Evolutionary conservation across 1,140 invertebrate species (phyloP), one percentile per base, ranked within the genome.

Genomic region (Centruroides vittatus): DNA sequence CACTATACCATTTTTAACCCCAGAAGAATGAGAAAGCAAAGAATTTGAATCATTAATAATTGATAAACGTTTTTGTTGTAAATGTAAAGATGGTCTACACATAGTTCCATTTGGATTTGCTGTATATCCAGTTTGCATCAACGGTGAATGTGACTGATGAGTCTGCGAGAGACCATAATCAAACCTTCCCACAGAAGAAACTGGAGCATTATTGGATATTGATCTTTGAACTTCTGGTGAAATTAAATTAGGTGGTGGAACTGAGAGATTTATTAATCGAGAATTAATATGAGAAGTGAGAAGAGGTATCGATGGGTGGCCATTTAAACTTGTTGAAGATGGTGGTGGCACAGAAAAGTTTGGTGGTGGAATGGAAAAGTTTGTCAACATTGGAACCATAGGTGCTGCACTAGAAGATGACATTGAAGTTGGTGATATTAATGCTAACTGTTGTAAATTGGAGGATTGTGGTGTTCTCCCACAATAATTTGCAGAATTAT

Each of bases 161-260:
- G 41, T 1, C 41, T 41, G 41, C 0, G 41, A 8, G 5, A 41
- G 8, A 41, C 41, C 41, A 41, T 41, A 41, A 41, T 41, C 41
- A 41, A 41, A 41, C 41, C 41, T 41, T 41, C 41, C 41, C 41
- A 41, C 41, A 41, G 41, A 41, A 41, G 41, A 41, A 41, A 41
- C 41, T 41, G 41, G 41, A 41, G 8, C 41, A 41, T 41, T 41
- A 41, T 41, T 41, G 8, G 41, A 41, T 6, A 41, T 41, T 6
- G 41, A 41, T 41, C 41, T 41, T 41, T 41, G 41, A 6, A 41
- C 41, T 41, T 41, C 41, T 41, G 41, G 41, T 5, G 62, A 63
- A 6, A 63, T 52, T 53, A 66, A 60, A 62, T 65, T 61, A 56
- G 64, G 65, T 47, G 64, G 66, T 57, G 62, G 65, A 60, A 65